Conservation (phyloP, 1,140 invertebrate species). For the Danaus plexippus region DNA sequence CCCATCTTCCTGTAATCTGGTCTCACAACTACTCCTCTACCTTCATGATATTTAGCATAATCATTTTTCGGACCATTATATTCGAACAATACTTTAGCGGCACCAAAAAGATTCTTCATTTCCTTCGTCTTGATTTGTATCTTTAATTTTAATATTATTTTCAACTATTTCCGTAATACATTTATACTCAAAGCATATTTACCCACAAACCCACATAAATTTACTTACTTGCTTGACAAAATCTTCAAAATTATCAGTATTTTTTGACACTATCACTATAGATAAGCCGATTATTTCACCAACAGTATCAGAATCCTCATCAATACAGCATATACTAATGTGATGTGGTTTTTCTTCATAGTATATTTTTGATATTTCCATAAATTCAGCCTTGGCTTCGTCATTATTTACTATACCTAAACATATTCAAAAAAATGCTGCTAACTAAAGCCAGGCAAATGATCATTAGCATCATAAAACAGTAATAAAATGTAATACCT, state of each 20-base stretch:
- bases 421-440: too few species aligned
- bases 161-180: background rate
- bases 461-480: too few species aligned
- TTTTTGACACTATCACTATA: slow-evolving; percentile 5
- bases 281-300: slow-evolving; percentile 15
- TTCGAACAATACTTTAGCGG: slow-evolving; percentile 5
- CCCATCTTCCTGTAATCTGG: slow-evolving; percentile 1
- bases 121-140: slow-evolving; percentile 1
- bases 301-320: slow-evolving; percentile 7
- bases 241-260: slow-evolving; percentile 3
- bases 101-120: slow-evolving; percentile 11
- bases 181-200: too few species aligned
- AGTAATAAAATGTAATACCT: background rate
- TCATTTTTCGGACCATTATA: background rate
- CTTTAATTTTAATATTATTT: background rate
- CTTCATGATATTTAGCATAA: too few species aligned
- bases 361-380: background rate
- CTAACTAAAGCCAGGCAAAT: too few species aligned
- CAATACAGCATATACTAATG: slow-evolving; percentile 9
- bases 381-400: too few species aligned
- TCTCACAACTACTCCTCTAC: slow-evolving; percentile 1
- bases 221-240: slow-evolving; percentile 1
- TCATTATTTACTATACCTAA: too few species aligned
- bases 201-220: too few species aligned
- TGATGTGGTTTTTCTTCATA: background rate